Evolutionary conservation across 2,888 invertebrate species (phyloP).

Genomic region (Nomada flava): DNA sequence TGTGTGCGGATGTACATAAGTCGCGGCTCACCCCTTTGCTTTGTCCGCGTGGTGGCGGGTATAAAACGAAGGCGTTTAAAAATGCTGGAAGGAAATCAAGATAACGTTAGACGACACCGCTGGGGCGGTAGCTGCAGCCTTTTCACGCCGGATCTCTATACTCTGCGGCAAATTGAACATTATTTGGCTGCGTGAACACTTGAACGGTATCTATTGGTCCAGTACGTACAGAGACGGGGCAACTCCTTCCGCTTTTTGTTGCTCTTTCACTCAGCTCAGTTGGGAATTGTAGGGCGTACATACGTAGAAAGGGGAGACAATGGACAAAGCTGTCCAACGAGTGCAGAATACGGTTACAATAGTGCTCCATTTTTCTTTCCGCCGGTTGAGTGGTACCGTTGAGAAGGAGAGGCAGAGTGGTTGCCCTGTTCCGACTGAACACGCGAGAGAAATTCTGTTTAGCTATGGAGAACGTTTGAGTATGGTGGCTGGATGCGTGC

Average conservation of each 20-base stretch:
- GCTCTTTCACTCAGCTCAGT: not conserved
- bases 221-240: too few species aligned
- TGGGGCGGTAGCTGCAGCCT: not conserved
- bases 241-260: not conserved
- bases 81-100: constrained; percentile 50
- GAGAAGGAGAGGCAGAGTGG: not conserved
- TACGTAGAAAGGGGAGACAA: constrained; percentile 22
- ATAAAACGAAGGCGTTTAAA: constrained; percentile 38
- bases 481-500: not conserved
- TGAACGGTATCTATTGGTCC: constrained; percentile 2
- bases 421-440: not conserved
- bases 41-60: constrained; percentile 12
- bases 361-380: constrained; percentile 16
- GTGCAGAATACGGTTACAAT: constrained; percentile 12
- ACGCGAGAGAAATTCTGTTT: constrained; percentile 11
- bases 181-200: constrained; percentile 44
- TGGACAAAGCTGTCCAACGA: constrained; percentile 7
- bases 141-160: not conserved
- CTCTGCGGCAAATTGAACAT: constrained; percentile 57
- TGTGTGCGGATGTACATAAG: constrained; percentile 59
- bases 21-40: constrained; percentile 34
- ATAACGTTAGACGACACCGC: constrained; percentile 32
- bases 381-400: not conserved
- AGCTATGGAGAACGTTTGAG: not conserved
- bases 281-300: not conserved